Conservation (phyloP, 2,797 vertebrate species). For the Geotrypetes seraphini region DNA sequence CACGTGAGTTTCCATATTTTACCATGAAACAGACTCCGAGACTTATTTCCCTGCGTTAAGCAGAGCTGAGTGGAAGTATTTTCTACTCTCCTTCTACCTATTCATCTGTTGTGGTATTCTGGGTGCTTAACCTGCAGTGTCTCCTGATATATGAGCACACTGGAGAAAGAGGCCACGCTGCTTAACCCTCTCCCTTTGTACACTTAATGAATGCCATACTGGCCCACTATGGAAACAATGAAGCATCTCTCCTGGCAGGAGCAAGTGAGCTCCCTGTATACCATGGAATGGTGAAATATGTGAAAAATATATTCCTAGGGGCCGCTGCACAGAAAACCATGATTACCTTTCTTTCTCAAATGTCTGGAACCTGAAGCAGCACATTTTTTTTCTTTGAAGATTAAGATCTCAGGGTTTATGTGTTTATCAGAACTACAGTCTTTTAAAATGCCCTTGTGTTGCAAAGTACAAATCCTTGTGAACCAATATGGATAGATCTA, state of each 20-base stretch:
- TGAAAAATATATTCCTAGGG: no score
- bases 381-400: no score
- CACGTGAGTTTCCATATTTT: conserved; percentile 50
- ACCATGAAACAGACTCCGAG: conserved; percentile 43
- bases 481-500: no score
- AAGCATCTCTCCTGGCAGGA: conserved; percentile 35
- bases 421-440: no score
- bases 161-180: conserved; percentile 38
- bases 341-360: conserved; percentile 25
- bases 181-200: conserved; percentile 46
- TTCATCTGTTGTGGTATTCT: conserved; percentile 28
- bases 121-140: conserved; percentile 28
- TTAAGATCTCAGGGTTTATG: no score
- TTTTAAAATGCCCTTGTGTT: no score
- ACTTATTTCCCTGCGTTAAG: conserved; percentile 58
- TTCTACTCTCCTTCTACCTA: conserved; percentile 13
- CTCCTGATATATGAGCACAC: conserved; percentile 27
- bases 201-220: conserved; percentile 51
- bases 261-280: conserved; percentile 12
- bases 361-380: no score
- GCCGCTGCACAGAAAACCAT: conserved; percentile 24
- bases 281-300: conserved; percentile 47
- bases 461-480: no score
- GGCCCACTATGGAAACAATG: conserved; percentile 48
- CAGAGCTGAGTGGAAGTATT: conserved; percentile 35